Evolutionary conservation across 2,113 vertebrate genomes (phyloP).

Genomic region (Abramis brama): DNA sequence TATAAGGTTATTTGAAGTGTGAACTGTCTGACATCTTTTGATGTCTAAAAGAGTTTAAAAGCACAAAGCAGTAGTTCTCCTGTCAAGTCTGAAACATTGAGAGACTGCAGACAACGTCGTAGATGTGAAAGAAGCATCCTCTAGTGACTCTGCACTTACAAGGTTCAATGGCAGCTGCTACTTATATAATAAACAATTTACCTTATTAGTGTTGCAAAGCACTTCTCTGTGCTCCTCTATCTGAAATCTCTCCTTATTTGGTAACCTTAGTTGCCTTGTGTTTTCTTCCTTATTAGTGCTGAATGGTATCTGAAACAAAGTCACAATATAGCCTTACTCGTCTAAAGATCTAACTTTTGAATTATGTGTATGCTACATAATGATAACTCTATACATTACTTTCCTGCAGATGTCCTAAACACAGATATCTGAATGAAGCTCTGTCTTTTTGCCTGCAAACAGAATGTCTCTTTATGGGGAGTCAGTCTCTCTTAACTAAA

Average conservation of each 20-base stretch:
- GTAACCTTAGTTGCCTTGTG: conserved; percentile 9
- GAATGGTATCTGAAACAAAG: conserved; percentile 1
- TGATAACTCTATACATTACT: background rate
- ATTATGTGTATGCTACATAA: background rate
- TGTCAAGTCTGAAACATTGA: conserved; percentile 24
- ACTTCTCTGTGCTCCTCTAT: conserved; percentile 30
- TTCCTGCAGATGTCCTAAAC: background rate
- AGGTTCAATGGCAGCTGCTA: conserved; percentile 41
- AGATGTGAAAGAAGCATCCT: conserved; percentile 11
- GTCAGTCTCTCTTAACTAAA: background rate
- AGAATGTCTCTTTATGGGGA: background rate
- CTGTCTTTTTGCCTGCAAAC: background rate
- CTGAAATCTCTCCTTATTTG: conserved; percentile 51
- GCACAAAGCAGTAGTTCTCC: background rate
- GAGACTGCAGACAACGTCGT: conserved; percentile 5
- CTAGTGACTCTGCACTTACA: conserved; percentile 35
- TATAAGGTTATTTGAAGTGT: background rate
- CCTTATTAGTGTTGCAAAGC: conserved; percentile 44
- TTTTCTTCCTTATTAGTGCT: conserved; percentile 19
- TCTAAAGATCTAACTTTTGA: background rate
- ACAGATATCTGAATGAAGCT: background rate
- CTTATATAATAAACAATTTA: conserved; percentile 55
- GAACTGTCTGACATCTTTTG: background rate
- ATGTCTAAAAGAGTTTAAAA: background rate
- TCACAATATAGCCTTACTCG: background rate